Evolutionary conservation across 2,888 invertebrate species (phyloP).

Genomic region (Tipula lateralis): DNA sequence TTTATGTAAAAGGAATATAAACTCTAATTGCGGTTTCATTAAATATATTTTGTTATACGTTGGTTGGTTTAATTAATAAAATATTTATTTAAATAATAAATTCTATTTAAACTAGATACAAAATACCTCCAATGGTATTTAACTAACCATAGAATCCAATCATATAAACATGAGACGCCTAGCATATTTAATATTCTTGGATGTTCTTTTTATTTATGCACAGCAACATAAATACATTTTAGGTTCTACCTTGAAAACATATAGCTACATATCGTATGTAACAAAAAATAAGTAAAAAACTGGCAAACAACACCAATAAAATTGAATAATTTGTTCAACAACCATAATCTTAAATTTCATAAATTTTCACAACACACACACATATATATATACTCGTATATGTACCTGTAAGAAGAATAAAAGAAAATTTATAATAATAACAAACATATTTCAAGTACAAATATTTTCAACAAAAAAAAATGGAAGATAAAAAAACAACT

Average conservation of each 20-base stretch:
- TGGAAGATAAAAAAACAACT: background rate
- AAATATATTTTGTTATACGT: too few relatives aligned
- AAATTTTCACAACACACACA: background rate
- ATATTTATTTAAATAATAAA: too few relatives aligned
- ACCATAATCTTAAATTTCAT: background rate
- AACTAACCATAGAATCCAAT: too few relatives aligned
- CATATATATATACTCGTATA: too few relatives aligned
- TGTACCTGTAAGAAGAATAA: background rate
- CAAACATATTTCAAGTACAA: background rate
- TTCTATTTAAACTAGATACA: too few relatives aligned
- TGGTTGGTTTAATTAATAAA: too few relatives aligned
- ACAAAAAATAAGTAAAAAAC: background rate
- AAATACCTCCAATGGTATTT: too few relatives aligned
- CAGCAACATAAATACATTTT: background rate
- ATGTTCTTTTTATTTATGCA: too few relatives aligned
- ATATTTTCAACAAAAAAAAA: background rate
- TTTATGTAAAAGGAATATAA: too few relatives aligned
- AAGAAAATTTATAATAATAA: background rate
- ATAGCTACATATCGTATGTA: background rate
- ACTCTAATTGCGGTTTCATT: too few relatives aligned
- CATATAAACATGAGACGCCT: too few relatives aligned
- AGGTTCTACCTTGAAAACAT: background rate
- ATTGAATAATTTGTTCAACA: background rate
- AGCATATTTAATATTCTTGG: too few relatives aligned
- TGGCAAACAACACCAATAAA: background rate